Evolutionary conservation across 37 sponge, comb jelly and placozoan genomes (phyloP).

Genomic region (Aphrocallistes beatrix): DNA sequence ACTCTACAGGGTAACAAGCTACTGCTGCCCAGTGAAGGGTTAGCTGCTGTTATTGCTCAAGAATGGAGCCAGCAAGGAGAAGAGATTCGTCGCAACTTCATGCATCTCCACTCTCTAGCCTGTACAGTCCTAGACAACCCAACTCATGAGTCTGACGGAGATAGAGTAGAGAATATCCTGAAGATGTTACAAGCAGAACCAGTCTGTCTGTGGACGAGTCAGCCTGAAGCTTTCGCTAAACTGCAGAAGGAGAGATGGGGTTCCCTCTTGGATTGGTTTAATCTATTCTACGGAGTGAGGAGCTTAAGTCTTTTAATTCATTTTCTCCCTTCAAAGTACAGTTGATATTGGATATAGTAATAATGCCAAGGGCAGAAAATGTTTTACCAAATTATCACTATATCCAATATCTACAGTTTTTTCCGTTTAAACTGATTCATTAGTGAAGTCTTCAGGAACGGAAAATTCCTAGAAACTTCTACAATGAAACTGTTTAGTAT

Average conservation of each 20-base stretch:
- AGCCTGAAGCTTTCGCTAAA: neutral
- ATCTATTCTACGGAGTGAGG: neutral
- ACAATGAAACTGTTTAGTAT: too few species aligned
- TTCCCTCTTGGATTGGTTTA: neutral
- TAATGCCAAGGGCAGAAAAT: too few species aligned
- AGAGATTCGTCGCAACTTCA: neutral
- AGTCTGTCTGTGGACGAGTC: neutral
- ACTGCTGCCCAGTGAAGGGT: neutral
- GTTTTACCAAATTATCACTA: too few species aligned
- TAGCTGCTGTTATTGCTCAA: neutral
- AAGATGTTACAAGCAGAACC: neutral
- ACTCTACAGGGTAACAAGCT: neutral
- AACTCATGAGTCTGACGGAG: neutral
- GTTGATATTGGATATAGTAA: too few species aligned
- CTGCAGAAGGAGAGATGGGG: neutral
- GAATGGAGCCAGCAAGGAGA: neutral
- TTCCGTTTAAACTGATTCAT: too few species aligned
- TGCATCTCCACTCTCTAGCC: neutral
- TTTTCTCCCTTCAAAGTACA: too few species aligned
- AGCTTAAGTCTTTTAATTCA: too few species aligned
- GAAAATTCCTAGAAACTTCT: too few species aligned
- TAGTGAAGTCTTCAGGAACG: too few species aligned
- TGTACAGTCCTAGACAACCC: neutral
- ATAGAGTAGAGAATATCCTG: neutral
- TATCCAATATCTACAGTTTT: too few species aligned